Base-by-base conservation (phyloP, 2,888 invertebrate genomes). In the Meteorus cinctellus region DNA sequence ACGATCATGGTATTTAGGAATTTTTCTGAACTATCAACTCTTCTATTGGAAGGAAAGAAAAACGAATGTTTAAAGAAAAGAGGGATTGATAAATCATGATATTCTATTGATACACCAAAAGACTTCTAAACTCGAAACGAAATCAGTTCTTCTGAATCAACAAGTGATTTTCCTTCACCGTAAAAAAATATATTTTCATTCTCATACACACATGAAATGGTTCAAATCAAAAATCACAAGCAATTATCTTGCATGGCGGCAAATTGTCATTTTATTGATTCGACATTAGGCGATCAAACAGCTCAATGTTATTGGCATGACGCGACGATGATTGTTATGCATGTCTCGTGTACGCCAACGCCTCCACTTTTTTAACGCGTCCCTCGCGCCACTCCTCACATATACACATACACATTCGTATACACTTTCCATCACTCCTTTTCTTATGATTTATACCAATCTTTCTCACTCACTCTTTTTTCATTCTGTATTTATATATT, bases 241-340 rank as follows among this genome's bases (percentile, higher is more conserved):
- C 41, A 41, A 41, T 71, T 66, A 59, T 48, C 62, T 45, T 69
- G 10, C 19, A 74, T 55, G 36, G 41, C 51, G 51, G 19, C 14
- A 70, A 36, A 70, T 66, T 73, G 27, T 67, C 75, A 73, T 78
- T 78, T 79, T 78, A 77, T 79, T 75, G 78, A 78, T 85, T 82
- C 82, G 73, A 80, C 83, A 86, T 86, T 86, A 86, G 83, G 82
- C 80, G 84, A 85, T 86, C 84, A 55, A 55, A 55, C 55, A 82
- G 81, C 77, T 83, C 83, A 84, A 86, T 86, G 84, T 86, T 87
- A 87, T 86, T 86, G 86, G 84, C 85, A 85, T 86, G 86, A 85
- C 85, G 87, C 84, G 84, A 84, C 81, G 84, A 74, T 82, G 85
- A 88, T 88, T 88, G 84, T 85, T 86, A 89, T 88, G 85, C 87